Percentiles rank a stretch among this genome's conserved stretches.
phyloP scores from a whole-genome alignment of 2,113 vertebrate species.

The Platycercus adscitus region DNA sequence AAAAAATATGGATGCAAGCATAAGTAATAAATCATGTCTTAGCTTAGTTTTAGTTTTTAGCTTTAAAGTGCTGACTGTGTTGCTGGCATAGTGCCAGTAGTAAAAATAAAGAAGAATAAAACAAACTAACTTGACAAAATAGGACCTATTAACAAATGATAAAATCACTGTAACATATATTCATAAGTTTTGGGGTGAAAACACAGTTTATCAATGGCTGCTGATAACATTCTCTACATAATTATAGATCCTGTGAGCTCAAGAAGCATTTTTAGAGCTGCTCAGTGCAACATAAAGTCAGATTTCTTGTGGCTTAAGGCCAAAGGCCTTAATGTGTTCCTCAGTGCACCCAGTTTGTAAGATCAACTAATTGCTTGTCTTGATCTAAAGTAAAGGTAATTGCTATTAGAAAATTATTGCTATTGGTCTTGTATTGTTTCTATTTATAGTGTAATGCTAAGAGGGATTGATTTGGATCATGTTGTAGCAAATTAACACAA shows the following conservation, averaged over 20 bases:
- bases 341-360: background rate
- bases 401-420: background rate
- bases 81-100: background rate
- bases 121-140: background rate
- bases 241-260: background rate
- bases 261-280: background rate
- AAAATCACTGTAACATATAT: background rate
- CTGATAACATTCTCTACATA: background rate
- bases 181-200: background rate
- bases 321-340: background rate
- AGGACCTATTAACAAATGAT: background rate
- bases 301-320: background rate
- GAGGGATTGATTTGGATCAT: background rate
- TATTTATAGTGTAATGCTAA: background rate
- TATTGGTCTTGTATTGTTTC: background rate
- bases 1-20: slow-evolving; percentile 16
- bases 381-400: background rate
- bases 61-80: background rate
- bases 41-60: background rate
- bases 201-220: background rate
- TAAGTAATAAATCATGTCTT: background rate
- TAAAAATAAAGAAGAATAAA: background rate
- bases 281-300: background rate
- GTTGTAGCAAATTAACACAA: background rate
- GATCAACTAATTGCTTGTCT: background rate